Conservation (phyloP, 2,797 vertebrate genomes). For the Benthosema pterotum region DNA sequence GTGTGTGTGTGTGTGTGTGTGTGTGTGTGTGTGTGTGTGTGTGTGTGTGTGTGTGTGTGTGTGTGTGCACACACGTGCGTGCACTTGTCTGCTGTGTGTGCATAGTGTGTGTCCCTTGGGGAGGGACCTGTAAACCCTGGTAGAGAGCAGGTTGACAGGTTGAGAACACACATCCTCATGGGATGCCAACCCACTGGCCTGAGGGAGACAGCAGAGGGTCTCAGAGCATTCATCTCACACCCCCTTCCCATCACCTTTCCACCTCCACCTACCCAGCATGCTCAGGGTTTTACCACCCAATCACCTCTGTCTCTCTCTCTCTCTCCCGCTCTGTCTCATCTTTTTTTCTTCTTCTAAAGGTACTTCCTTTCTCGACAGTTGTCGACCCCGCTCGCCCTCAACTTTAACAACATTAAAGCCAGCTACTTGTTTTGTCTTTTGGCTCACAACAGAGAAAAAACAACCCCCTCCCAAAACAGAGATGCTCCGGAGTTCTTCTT, state of each 20-base stretch:
- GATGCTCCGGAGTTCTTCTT: conserved; percentile 33
- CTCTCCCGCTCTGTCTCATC: background rate
- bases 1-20: conserved; percentile 9
- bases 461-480: conserved; percentile 6
- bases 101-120: background rate
- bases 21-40: conserved; percentile 11
- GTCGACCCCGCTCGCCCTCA: background rate
- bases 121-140: conserved; percentile 2
- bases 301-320: background rate
- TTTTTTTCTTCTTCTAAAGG: background rate
- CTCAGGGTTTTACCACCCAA: background rate
- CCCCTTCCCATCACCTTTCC: conserved; percentile 21
- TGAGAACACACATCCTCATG: conserved; percentile 32
- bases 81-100: no score
- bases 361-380: background rate
- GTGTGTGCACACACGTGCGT: background rate
- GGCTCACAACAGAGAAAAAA: conserved; percentile 33
- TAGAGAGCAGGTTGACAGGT: conserved; percentile 34
- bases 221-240: conserved; percentile 9
- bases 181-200: conserved; percentile 21
- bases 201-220: conserved; percentile 28
- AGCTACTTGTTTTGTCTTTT: background rate
- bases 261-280: conserved; percentile 3
- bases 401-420: no score
- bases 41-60: background rate